Evolutionary conservation across 2,888 invertebrate species (phyloP), one percentile per base, ranked within the genome.

Genomic region (Sphinx pinastri): DNA sequence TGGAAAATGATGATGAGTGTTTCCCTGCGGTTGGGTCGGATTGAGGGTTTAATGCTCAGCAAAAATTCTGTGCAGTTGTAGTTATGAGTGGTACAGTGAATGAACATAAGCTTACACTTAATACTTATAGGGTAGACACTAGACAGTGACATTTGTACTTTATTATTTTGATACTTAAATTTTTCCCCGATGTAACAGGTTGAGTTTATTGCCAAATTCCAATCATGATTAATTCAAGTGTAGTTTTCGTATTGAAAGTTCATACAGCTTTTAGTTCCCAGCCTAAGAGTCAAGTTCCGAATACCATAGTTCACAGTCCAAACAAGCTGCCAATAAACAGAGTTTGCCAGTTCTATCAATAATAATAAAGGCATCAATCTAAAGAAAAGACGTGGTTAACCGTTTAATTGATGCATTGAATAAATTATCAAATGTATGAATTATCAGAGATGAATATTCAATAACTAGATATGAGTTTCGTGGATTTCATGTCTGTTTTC

Each of bases 1-100:
- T 73, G 72, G 71, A 68, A 3, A 66, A 60, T 72, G 57, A 68
- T 68, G 8, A n/a, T n/a, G 57, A 57, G 68, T 57, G 38, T 57
- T 47, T 68, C 47, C 45, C 57, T 68, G 67, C 54, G 67, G 67
- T 54, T 19, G 63, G 16, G 38, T 16, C 12, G 45, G 63, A 49
- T 60, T 63, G 49, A 63, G 63, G 49, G 63, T 55, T 16, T 55
- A 16, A 10, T 55, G 54, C 38, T 19, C 10, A 16, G 10, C 55
- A 12, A 19, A 55, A 55, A 19, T 55, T 16, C 19, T 7, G 38
- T 38, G 38, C 38, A 5, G 38, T 38, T 38, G 38, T 5, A 38
- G 8, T 38, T 38, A 10, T 51, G 7, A 2, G 51, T 12, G 25
- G 25, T 31, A 13, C 12, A 57, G 13, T 3, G 13, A 25, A 38